Base-by-base conservation (phyloP, 1,140 invertebrate genomes). In the Panagrolaimus sp. region DNA sequence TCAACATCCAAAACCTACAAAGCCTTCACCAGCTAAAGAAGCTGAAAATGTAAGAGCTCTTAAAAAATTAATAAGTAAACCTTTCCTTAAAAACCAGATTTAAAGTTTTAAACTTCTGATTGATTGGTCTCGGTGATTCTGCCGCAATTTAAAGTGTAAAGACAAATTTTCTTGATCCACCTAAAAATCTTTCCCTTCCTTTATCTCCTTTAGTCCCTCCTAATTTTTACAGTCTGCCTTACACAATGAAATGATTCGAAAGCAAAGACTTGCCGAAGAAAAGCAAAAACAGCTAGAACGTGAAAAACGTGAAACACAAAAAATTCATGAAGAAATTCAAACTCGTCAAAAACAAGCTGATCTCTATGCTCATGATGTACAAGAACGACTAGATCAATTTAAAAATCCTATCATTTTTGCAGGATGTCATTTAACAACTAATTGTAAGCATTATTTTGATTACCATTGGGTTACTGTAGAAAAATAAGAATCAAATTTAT, bases 231-330 rank as follows among this genome's bases (percentile, higher is more conserved):
- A 57, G 51, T 20, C 51, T 9, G 27, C 27, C 51, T 20, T 13
- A 11, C 51, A 57, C 51, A 57, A 57, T 13, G 51, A 57, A 57
- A 57, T n/a, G n/a, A 57, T 57, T 27, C 51, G 51, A 11, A 57
- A 57, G 27, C 14, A 20, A 8, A 14, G 51, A 25, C n/a, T 57
- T 5, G 51, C 20, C 2, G 51, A 57, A 57, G 51, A 57, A 57
- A 13, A 20, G 4, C 20, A 57, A 57, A 57, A 57, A 5, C 51
- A 57, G 8, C n/a, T 20, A 4, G 51, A 57, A 57, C 51, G 51
- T 16, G 51, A 57, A 25, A 57, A 57, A 20, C 51, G 51, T n/a
- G 51, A 57, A 11, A 57, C 51, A 1, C 20, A 20, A 1, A 20
- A 27, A 13, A 57, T 57, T 57, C 51, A 57, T 11, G 51, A 27